Base-by-base conservation (phyloP, 2,888 invertebrate genomes). In the Eledona agricola region DNA sequence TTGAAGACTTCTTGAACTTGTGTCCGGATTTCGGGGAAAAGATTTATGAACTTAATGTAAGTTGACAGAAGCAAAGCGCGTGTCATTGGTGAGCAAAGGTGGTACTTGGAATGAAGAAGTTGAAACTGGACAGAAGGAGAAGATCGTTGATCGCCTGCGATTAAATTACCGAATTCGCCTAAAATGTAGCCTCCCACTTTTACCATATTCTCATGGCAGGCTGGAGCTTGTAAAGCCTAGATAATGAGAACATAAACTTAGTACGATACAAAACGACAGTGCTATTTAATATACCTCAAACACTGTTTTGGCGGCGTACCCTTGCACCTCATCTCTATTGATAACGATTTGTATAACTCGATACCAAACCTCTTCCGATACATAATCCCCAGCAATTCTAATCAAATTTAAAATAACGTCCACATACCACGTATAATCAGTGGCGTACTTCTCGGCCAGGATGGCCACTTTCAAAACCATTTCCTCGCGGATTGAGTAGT, bases 391-490 rank as follows among this genome's bases (percentile, higher is more conserved):
- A 66, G 99, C 99, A 79, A 99, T 96, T 79, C 98, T 88, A 67
- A 99, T 99, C 59, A 99, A 83, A 82, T 99, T 99, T 56, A 99
- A 83, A 69, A 99, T 99, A 6, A 98, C 98, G 80, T 99, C 99
- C 60, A 92, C 92, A 76, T 87, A 82, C 99, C 99, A 99, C 34
- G 97, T 98, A 73, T 96, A 99, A 77, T 99, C 99, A 34, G 96
- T 95, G 9, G 99, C 98, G 79, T 99, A 99, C 78, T 98, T 99
- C 78, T 99, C 99, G 31, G 99, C 96, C 59, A 99, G 79, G 71
- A 99, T 99, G 40, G 99, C 99, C 57, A 99, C 98, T 80, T 99
- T 99, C 35, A 99, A 80, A 22, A 99, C 99, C 99, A 99, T 99
- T 80, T 99, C 99, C 79, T 99, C 99, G 62, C 99, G 84, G 67